Percentiles rank a stretch among this genome's conserved stretches.
Conservation (phyloP, 2,797 vertebrate genomes). For the Chiroxiphia lanceolata region DNA sequence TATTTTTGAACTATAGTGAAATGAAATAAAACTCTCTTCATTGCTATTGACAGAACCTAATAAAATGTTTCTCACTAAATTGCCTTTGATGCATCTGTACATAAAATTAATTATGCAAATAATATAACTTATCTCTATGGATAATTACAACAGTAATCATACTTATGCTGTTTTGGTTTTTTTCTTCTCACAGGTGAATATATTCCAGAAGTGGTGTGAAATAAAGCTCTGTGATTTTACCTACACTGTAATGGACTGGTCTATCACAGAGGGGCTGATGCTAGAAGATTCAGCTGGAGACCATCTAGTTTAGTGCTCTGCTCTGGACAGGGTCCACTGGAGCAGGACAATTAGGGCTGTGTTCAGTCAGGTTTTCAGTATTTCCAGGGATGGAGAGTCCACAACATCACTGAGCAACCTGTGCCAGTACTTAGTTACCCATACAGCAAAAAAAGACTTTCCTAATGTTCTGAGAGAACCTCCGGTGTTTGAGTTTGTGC, state of each 20-base stretch:
- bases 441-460: background rate
- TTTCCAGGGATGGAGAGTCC: background rate
- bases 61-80: slow-evolving; percentile 59
- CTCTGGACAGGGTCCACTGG: background rate
- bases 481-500: background rate
- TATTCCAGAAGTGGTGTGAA: slow-evolving; percentile 18
- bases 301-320: background rate
- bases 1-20: slow-evolving; percentile 56
- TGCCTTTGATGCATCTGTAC: slow-evolving; percentile 29
- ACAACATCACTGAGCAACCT: background rate
- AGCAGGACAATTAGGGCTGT: background rate
- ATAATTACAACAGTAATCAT: slow-evolving; percentile 60
- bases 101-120: slow-evolving; percentile 64
- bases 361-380: background rate
- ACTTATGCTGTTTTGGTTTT: background rate
- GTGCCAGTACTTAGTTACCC: background rate
- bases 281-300: background rate
- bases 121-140: slow-evolving; percentile 18
- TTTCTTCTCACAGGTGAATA: background rate
- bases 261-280: background rate
- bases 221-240: background rate
- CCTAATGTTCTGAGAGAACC: background rate
- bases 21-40: slow-evolving; percentile 63
- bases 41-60: slow-evolving; percentile 41
- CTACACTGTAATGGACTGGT: background rate